Evolutionary conservation across 2,888 invertebrate genomes (phyloP).

Genomic region (Pycnomerus fuliginosus): DNA sequence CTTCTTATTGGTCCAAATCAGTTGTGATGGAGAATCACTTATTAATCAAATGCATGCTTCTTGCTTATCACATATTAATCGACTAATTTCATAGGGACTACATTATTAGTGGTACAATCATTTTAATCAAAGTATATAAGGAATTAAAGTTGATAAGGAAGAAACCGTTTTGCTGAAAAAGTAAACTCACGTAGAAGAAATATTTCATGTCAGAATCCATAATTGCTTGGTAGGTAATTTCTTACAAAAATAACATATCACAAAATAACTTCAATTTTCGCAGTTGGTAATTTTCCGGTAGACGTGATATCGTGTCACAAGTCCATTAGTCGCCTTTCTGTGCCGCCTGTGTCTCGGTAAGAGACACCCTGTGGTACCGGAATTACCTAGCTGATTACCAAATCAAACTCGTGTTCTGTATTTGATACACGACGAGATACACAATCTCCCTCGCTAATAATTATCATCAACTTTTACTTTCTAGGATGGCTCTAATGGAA

Average conservation of each 20-base stretch:
- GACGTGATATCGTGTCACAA: conserved; percentile 43
- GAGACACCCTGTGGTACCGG: conserved; percentile 53
- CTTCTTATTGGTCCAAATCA: too few relatives aligned
- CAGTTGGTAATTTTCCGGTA: conserved; percentile 48
- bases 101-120: too few relatives aligned
- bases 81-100: too few relatives aligned
- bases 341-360: conserved; percentile 40
- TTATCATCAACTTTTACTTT: conserved; percentile 22
- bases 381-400: conserved; percentile 50
- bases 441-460: conserved; percentile 19
- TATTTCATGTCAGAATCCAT: conserved; percentile 1
- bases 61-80: too few relatives aligned
- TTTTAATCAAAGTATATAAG: too few relatives aligned
- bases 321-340: conserved; percentile 43
- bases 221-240: conserved; percentile 22
- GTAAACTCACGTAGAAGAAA: too few relatives aligned
- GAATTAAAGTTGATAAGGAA: too few relatives aligned
- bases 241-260: conserved; percentile 40
- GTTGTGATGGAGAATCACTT: too few relatives aligned
- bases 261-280: conserved; percentile 46
- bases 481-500: too few relatives aligned
- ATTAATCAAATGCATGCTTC: too few relatives aligned
- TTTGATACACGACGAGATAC: conserved; percentile 40
- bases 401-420: conserved; percentile 47
- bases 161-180: too few relatives aligned